phyloP scores from a whole-genome alignment of 2,797 vertebrate genomes.

The Pampus argenteus region DNA sequence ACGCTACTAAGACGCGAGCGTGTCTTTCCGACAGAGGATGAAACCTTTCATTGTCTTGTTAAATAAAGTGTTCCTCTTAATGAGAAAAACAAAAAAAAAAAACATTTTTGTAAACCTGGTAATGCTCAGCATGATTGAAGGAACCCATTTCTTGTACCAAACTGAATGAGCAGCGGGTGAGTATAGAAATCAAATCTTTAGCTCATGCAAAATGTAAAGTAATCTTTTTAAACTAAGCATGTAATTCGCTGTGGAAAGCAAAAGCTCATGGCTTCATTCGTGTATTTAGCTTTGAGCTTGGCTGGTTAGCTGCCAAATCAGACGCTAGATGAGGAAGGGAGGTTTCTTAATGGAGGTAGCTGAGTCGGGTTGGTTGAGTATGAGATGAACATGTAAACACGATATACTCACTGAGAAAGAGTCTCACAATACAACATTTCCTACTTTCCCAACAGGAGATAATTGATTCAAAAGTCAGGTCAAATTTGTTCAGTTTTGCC shows the following conservation, averaged over 20 bases:
- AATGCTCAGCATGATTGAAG: conserved; percentile 77
- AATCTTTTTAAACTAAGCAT: conserved; percentile 49
- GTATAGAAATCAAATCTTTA: conserved; percentile 67
- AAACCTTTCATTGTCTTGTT: conserved; percentile 35
- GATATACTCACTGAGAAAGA: conserved; percentile 97
- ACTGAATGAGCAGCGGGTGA: conserved; percentile 76
- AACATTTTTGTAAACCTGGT: conserved; percentile 73
- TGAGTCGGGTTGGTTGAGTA: conserved; percentile 77
- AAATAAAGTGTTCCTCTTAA: conserved; percentile 16
- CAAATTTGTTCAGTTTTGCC: conserved; percentile 55
- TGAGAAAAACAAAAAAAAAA: too few relatives aligned
- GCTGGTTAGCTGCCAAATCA: conserved; percentile 79
- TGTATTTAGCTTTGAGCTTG: conserved; percentile 63
- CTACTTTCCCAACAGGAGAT: conserved; percentile 95
- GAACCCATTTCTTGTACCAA: conserved; percentile 51
- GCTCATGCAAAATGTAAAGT: conserved; percentile 75
- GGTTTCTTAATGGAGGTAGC: conserved; percentile 74
- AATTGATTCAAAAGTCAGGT: conserved; percentile 87
- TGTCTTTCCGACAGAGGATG: conserved; percentile 45
- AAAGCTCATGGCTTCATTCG: conserved; percentile 73
- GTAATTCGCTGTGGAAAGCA: conserved; percentile 53
- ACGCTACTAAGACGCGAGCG: conserved; percentile 27
- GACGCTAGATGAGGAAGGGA: conserved; percentile 76
- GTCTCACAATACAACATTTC: conserved; percentile 93
- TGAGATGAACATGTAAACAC: conserved; percentile 92